These are phyloP conservation scores for Gephyroberyx darwinii DNA, from an alignment of 2,797 vertebrate genomes.

Conservation along the genomic window DNA sequence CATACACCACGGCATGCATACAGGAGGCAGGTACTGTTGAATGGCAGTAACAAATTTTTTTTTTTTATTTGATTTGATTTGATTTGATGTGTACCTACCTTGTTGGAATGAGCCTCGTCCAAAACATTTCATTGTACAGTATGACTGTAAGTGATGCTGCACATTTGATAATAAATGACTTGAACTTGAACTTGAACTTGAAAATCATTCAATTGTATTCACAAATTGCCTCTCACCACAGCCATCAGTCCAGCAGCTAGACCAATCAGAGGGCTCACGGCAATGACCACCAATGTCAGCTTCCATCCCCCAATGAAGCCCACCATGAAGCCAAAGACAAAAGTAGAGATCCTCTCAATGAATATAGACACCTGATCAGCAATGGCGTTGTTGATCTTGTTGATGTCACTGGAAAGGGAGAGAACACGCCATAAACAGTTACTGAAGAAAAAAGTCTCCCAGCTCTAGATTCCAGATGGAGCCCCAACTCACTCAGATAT, in stretches of 20 bases:
- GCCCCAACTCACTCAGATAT: conserved; percentile 82
- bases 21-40: background rate
- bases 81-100: no score
- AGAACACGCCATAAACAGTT: conserved; percentile 10
- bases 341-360: conserved; percentile 83
- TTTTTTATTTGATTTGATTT: no score
- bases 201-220: background rate
- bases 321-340: conserved; percentile 84
- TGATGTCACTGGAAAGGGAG: conserved; percentile 79
- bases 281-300: conserved; percentile 84
- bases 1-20: background rate
- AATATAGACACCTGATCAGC: conserved; percentile 85
- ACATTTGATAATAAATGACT: no score
- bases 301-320: conserved; percentile 87
- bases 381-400: conserved; percentile 85
- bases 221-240: conserved; percentile 71
- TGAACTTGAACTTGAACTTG: no score
- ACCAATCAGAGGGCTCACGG: conserved; percentile 83
- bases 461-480: background rate
- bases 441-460: background rate
- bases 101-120: no score
- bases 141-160: no score
- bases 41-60: background rate
- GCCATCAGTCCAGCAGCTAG: conserved; percentile 83
- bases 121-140: no score